These are phyloP conservation scores for Sinotaia quadrata DNA, from an alignment of 2,888 invertebrate genomes.

Conservation along the genomic window DNA sequence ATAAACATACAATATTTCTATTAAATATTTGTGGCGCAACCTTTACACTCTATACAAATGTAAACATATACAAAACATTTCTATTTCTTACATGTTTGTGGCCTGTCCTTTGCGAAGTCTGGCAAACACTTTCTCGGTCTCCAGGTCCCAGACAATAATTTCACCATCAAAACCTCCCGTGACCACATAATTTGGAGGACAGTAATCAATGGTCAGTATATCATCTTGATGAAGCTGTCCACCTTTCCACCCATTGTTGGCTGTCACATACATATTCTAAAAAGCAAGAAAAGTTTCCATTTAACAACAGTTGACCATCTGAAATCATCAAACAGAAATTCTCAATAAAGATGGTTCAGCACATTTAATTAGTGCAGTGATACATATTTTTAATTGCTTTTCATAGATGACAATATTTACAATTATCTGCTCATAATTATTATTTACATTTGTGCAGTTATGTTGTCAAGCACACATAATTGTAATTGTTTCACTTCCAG, in stretches of 20 bases:
- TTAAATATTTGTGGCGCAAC: too few relatives aligned
- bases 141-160: slow-evolving; percentile 70
- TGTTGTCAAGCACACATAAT: too few relatives aligned
- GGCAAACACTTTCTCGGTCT: slow-evolving; percentile 66
- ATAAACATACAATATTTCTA: too few relatives aligned
- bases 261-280: slow-evolving; percentile 66
- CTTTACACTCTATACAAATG: too few relatives aligned
- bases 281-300: slow-evolving; percentile 7
- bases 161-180: slow-evolving; percentile 73
- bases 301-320: background rate
- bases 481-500: too few relatives aligned
- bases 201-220: slow-evolving; percentile 66
- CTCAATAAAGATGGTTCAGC: too few relatives aligned
- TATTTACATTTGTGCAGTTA: too few relatives aligned
- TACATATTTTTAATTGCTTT: too few relatives aligned
- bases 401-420: too few relatives aligned
- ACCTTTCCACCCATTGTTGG: slow-evolving; percentile 66
- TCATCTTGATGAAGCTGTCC: slow-evolving; percentile 70
- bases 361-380: too few relatives aligned
- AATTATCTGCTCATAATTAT: too few relatives aligned
- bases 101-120: slow-evolving; percentile 61
- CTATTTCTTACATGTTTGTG: slow-evolving; percentile 55
- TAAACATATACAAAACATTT: too few relatives aligned
- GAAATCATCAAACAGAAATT: background rate
- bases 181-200: slow-evolving; percentile 79